A percentile compares a stretch with the other conserved stretches of the same genome.
These are phyloP conservation scores for Melanargia galathea DNA, from an alignment of 2,888 invertebrate species.

Conservation along the genomic window DNA sequence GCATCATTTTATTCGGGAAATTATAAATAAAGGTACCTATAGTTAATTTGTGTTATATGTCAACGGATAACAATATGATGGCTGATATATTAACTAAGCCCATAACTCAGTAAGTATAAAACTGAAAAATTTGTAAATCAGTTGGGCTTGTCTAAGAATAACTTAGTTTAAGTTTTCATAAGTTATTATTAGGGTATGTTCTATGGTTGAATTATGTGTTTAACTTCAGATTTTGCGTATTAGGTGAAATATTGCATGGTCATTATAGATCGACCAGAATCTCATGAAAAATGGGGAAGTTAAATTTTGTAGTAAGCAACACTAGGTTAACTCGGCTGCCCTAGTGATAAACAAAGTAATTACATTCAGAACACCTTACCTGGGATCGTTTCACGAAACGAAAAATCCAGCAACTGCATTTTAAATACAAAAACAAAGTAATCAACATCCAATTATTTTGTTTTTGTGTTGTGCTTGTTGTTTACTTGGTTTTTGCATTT, in stretches of 20 bases:
- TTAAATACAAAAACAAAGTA: no score
- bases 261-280: no score
- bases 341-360: no score
- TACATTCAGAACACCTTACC: no score
- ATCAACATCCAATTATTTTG: no score
- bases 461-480: no score
- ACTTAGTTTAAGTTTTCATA: neutral
- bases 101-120: neutral
- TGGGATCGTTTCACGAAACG: no score
- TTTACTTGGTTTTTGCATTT: no score
- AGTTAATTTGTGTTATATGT: conserved; percentile 3
- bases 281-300: no score
- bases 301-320: no score
- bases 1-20: conserved; percentile 14
- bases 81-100: conserved; percentile 11
- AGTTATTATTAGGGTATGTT: neutral
- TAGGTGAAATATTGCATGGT: neutral
- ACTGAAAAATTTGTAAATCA: neutral
- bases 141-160: neutral
- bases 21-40: neutral
- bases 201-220: neutral
- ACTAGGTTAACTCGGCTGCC: no score
- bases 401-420: no score
- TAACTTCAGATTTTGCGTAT: neutral
- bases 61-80: neutral